Base-by-base conservation (phyloP, 1,140 invertebrate genomes). In the Luehdorfia chinensis region DNA sequence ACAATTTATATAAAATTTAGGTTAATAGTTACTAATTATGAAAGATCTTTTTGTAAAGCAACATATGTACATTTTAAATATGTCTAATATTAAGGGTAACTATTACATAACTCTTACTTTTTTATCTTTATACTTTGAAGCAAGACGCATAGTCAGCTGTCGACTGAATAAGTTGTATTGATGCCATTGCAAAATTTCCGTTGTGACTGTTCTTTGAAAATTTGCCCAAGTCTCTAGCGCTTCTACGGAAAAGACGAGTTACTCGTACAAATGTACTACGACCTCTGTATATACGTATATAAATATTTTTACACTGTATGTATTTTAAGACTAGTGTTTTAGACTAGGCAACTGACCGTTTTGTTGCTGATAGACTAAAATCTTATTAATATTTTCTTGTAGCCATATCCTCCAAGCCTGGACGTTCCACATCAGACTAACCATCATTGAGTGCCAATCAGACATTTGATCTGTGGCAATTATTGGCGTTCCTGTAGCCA, bases 361-460 rank as follows among this genome's bases (percentile, higher is more conserved):
- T 5, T 50, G 41, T 31, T 46, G 33, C 33, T 55, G 44, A 47
- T 56, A 67, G 0, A 45, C 30, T 2, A 74, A 18, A 1, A 68
- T 66, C 12, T 67, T 62, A 28, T 79, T 60, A 12, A 84, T 64
- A 28, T 66, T 79, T 21, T 77, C 75, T 9, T 79, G 70, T 21
- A 84, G 71, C 79, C 79, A 84, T 16, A 66, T 55, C 8, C 75
- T 68, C 79, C 79, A 84, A 3, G 79, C 75, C 43, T 79, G 71
- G 13, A 79, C 52, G 36, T 84, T 84, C 79, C 79, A 84, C 55
- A 75, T 70, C n/a, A 80, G 49, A 46, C 79, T 84, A 6, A 79
- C 64, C 74, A 81, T 69, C 74, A 79, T 78, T 2, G 80, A 65
- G 28, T 81, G 74, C 80, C 75, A 81, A 47, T 84, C 80, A 0